A percentile compares a stretch with the other conserved stretches of the same genome.
Evolutionary conservation across 92 coral and sea anemone genomes (phyloP).

Genomic region (Isaurus tuberculatus): DNA sequence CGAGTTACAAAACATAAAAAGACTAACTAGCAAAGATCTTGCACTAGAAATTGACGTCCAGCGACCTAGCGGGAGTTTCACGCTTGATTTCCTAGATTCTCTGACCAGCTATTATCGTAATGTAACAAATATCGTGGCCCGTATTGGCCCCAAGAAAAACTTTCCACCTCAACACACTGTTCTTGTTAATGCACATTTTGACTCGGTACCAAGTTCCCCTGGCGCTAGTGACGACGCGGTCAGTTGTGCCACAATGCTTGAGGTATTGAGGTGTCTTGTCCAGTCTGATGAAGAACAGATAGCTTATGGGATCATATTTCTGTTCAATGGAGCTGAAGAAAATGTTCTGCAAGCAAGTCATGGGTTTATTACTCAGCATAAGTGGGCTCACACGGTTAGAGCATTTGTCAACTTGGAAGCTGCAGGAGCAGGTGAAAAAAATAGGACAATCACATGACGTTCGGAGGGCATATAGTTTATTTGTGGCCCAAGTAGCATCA

Average conservation of each 20-base stretch:
- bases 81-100: constrained; percentile 75
- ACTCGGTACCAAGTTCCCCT: constrained; percentile 80
- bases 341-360: constrained; percentile 96
- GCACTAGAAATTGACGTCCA: constrained; percentile 88
- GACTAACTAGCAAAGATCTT: constrained; percentile 68
- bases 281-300: constrained; percentile 62
- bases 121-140: constrained; percentile 87
- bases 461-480: no score
- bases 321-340: constrained; percentile 98
- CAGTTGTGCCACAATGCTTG: constrained; percentile 96
- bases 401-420: constrained; percentile 96
- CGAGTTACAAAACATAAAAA: constrained; percentile 65
- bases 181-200: constrained; percentile 92
- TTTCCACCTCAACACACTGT: constrained; percentile 80
- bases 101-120: constrained; percentile 82
- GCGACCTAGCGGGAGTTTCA: constrained; percentile 82
- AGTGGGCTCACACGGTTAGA: constrained; percentile 81
- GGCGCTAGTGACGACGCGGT: constrained; percentile 99
- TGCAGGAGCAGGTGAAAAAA: constrained; percentile 91
- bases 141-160: constrained; percentile 69
- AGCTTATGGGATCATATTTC: constrained; percentile 78
- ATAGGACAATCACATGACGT: no score
- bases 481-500: no score
- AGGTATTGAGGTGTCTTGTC: constrained; percentile 81
- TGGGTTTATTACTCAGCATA: constrained; percentile 95